phyloP scores from a whole-genome alignment of 2,797 vertebrate genomes.

The Neosilurus mollespiculum region DNA sequence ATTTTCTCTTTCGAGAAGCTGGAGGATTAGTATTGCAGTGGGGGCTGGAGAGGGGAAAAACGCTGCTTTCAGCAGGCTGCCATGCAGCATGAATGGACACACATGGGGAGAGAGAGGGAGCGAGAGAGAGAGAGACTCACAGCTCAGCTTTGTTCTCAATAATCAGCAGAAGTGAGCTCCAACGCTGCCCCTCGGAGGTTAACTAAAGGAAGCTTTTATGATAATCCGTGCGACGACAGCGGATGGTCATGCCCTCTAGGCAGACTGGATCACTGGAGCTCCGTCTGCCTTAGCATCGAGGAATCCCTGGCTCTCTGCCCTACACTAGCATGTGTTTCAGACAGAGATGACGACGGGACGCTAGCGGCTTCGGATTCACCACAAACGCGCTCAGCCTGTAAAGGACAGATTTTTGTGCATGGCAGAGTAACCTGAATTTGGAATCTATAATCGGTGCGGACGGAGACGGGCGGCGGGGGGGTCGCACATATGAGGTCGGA shows the following conservation, averaged over 20 bases:
- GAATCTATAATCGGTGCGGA: neutral
- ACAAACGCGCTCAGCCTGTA: neutral
- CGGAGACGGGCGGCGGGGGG: neutral
- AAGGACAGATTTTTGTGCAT: neutral
- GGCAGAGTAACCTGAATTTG: slow-evolving; percentile 1
- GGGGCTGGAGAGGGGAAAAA: slow-evolving; percentile 47
- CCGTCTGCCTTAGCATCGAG: slow-evolving; percentile 31
- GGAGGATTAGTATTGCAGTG: slow-evolving; percentile 54
- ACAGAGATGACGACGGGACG: slow-evolving; percentile 13
- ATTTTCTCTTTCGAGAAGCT: slow-evolving; percentile 7
- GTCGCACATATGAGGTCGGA: slow-evolving; percentile 66
- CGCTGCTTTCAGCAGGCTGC: slow-evolving; percentile 58
- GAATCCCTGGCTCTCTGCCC: slow-evolving; percentile 22
- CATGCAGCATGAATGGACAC: slow-evolving; percentile 41
- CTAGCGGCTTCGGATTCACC: neutral
- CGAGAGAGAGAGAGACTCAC: slow-evolving; percentile 13
- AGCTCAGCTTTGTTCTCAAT: slow-evolving; percentile 47
- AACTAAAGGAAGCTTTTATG: neutral
- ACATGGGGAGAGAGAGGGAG: neutral
- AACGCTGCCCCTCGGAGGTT: slow-evolving; percentile 7
- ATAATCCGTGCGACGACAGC: too few species aligned
- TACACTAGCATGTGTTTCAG: neutral
- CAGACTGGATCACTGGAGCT: slow-evolving; percentile 41
- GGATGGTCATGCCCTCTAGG: slow-evolving; percentile 31
- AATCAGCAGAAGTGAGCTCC: slow-evolving; percentile 25